A percentile compares a stretch with the other conserved stretches of the same genome.
phyloP scores from a whole-genome alignment of 2,797 vertebrate species.

The Clarias pachynema region DNA sequence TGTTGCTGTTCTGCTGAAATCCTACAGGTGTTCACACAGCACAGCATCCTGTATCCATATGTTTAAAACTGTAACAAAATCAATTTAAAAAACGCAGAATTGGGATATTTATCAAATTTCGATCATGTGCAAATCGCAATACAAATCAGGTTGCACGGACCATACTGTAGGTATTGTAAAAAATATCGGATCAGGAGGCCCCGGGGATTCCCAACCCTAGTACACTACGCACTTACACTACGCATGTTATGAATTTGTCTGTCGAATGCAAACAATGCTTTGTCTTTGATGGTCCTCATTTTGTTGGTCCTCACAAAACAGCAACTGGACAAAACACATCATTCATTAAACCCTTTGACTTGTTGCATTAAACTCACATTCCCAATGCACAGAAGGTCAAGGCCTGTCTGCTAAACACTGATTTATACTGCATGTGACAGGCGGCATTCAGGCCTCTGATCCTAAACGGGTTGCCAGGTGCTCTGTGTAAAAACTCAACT shows the following conservation, averaged over 20 bases:
- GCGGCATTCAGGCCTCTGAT: constrained; percentile 12
- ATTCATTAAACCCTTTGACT: not conserved
- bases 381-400: not conserved
- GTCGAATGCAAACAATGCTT: not conserved
- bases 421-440: constrained; percentile 20
- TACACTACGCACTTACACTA: too few species aligned
- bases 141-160: too few species aligned
- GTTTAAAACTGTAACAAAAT: too few species aligned
- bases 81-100: too few species aligned
- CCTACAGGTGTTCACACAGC: too few species aligned
- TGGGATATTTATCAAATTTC: too few species aligned
- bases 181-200: too few species aligned
- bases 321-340: not conserved
- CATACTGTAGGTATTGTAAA: too few species aligned
- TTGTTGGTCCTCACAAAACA: not conserved
- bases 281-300: not conserved
- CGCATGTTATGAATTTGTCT: not conserved
- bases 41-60: too few species aligned
- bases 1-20: too few species aligned
- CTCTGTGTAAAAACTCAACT: not conserved
- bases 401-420: not conserved
- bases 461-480: constrained; percentile 41
- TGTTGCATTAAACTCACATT: not conserved
- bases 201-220: too few species aligned
- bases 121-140: too few species aligned